phyloP scores from a whole-genome alignment of 2,797 vertebrate genomes.

The Varecia variegata region DNA sequence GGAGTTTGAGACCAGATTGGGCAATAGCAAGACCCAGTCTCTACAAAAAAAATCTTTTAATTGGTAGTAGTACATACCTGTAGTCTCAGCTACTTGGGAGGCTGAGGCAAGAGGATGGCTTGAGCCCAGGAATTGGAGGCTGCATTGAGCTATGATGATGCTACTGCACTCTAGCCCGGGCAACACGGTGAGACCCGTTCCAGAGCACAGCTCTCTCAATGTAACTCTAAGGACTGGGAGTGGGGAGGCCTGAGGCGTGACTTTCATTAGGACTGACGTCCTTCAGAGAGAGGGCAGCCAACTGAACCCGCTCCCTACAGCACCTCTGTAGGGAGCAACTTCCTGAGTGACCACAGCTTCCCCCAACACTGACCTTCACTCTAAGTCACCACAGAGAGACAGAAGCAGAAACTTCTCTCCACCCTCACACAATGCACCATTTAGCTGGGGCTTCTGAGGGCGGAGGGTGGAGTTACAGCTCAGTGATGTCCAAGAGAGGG shows the following conservation, averaged over 20 bases:
- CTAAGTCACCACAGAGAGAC: neutral
- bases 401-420: neutral
- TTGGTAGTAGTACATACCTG: too few relatives aligned
- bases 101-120: neutral
- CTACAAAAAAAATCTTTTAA: neutral
- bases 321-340: neutral
- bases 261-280: neutral
- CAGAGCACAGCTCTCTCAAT: neutral
- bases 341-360: neutral
- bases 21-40: neutral
- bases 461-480: neutral
- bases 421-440: neutral
- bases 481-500: neutral
- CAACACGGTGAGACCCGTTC: neutral
- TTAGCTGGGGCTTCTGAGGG: neutral
- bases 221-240: neutral
- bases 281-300: conserved; percentile 17
- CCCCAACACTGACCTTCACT: neutral
- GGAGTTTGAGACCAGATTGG: neutral
- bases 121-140: neutral
- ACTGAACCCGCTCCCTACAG: neutral
- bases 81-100: neutral
- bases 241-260: neutral
- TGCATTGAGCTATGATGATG: neutral
- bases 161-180: neutral